Conservation (phyloP, 2,113 vertebrate species). For the Ictidomys tridecemlineatus region DNA sequence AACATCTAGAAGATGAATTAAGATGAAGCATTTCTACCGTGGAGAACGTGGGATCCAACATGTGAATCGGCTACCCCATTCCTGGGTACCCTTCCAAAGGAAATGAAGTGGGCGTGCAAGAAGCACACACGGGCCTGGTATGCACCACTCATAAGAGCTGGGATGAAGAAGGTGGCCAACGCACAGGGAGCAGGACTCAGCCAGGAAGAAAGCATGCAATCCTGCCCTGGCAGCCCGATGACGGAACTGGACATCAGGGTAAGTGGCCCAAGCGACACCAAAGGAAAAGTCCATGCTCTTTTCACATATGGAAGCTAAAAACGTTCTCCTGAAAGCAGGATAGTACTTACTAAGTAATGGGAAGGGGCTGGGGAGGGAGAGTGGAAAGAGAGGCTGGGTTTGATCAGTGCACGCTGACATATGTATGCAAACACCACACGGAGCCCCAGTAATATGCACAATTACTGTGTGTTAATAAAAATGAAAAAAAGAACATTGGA, state of each 20-base stretch:
- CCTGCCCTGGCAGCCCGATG: too few species aligned
- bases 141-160: not conserved
- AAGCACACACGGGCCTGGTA: not conserved
- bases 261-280: too few species aligned
- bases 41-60: not conserved
- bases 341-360: not conserved
- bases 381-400: not conserved
- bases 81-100: too few species aligned
- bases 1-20: slow-evolving; percentile 4
- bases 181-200: not conserved
- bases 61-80: not conserved
- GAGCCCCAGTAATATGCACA: not conserved
- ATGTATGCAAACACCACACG: too few species aligned
- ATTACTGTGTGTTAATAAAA: not conserved
- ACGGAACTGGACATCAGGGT: too few species aligned
- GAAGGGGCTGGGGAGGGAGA: not conserved
- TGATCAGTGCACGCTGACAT: not conserved
- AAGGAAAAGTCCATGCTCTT: too few species aligned
- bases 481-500: not conserved
- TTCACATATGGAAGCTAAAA: not conserved
- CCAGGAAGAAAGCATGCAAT: not conserved
- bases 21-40: not conserved
- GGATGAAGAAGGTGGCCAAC: not conserved
- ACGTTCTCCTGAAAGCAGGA: not conserved
- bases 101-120: too few species aligned